Conservation (phyloP, 2,113 vertebrate species). For the Grantiella picta region DNA sequence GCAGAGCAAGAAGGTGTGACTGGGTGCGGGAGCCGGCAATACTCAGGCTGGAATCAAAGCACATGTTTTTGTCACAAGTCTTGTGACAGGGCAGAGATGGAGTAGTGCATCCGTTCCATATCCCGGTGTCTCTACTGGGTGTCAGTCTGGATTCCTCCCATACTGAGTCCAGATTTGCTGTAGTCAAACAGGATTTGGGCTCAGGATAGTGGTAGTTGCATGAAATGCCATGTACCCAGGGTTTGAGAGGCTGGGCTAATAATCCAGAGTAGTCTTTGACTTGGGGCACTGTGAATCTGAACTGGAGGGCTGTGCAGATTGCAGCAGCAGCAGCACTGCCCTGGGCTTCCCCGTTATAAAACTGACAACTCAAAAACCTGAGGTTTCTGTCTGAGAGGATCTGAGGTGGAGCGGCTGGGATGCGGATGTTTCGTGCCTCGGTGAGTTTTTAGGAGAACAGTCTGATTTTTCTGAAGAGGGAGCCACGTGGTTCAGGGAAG, state of each 20-base stretch:
- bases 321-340: rapidly evolving
- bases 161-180: neutral
- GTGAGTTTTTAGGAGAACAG: neutral
- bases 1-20: neutral
- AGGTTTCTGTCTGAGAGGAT: neutral
- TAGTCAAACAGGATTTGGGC: neutral
- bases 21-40: neutral
- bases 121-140: neutral
- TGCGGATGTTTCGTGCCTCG: neutral
- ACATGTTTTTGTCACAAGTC: rapidly evolving
- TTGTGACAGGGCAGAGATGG: neutral
- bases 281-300: neutral
- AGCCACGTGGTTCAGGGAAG: neutral
- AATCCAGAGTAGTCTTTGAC: neutral
- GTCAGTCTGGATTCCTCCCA: rapidly evolving
- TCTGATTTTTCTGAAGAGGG: neutral
- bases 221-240: neutral
- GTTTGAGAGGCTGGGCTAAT: neutral
- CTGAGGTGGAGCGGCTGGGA: neutral
- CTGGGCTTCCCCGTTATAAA: rapidly evolving
- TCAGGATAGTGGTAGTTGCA: neutral
- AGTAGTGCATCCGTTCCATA: rapidly evolving
- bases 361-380: rapidly evolving
- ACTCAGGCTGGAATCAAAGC: neutral
- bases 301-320: neutral